Percentiles rank a stretch among this genome's conserved stretches.
These are phyloP conservation scores for Galeopsomyia nigrocyanea DNA, from an alignment of 2,888 invertebrate genomes.

Conservation along the genomic window DNA sequence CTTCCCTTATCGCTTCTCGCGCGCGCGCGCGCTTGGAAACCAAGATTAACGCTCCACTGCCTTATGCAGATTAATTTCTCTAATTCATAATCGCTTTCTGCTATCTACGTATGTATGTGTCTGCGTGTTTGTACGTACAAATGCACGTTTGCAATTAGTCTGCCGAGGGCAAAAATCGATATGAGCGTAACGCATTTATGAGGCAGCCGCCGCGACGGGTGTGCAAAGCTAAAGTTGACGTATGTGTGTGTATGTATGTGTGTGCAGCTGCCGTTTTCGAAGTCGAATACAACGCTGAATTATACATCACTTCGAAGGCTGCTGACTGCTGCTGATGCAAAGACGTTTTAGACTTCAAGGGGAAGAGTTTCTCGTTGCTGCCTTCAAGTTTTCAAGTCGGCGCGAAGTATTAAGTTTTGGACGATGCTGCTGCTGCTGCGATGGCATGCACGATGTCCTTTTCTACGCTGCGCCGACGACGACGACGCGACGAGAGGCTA, in stretches of 20 bases:
- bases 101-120: background rate
- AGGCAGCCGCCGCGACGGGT: background rate
- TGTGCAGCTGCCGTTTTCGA: slow-evolving; percentile 35
- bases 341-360: too few relatives aligned
- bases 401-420: too few relatives aligned
- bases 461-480: too few relatives aligned
- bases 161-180: slow-evolving; percentile 5
- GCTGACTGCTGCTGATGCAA: too few relatives aligned
- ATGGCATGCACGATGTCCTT: too few relatives aligned
- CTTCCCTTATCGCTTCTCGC: slow-evolving; percentile 45
- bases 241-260: slow-evolving; percentile 49
- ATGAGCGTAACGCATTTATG: slow-evolving; percentile 4
- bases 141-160: slow-evolving; percentile 8
- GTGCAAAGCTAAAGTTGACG: slow-evolving; percentile 29
- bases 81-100: slow-evolving; percentile 4
- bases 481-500: too few relatives aligned
- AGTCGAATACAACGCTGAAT: slow-evolving; percentile 58
- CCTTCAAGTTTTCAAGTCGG: background rate
- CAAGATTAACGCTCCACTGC: slow-evolving; percentile 25
- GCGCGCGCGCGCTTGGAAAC: background rate
- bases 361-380: background rate
- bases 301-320: slow-evolving; percentile 55
- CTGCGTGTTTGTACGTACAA: background rate
- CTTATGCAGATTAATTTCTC: slow-evolving; percentile 22
- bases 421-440: too few relatives aligned